These are phyloP conservation scores for Chironomus tentans DNA, from an alignment of 2,888 invertebrate genomes.

Conservation along the genomic window DNA sequence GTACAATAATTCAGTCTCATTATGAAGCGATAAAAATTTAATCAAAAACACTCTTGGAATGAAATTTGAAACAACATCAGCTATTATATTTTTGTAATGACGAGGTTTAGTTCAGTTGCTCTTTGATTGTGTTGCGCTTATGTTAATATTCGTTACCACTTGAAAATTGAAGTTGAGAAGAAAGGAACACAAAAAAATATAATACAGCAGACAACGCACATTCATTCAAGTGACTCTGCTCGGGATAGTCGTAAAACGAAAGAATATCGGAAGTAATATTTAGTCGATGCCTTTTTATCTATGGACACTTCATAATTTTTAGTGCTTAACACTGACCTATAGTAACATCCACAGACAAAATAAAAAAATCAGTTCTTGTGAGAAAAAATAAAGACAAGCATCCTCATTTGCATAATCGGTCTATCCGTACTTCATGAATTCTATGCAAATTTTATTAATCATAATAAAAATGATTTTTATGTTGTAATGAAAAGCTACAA, in stretches of 20 bases:
- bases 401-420: constrained; percentile 22
- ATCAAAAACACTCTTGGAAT: constrained; percentile 27
- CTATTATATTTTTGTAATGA: constrained; percentile 26
- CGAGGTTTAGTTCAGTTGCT: constrained; percentile 17
- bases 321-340: constrained; percentile 24
- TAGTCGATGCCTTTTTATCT: neutral
- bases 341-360: neutral
- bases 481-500: neutral
- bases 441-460: constrained; percentile 10
- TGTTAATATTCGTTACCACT: constrained; percentile 1
- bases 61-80: constrained; percentile 12
- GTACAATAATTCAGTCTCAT: constrained; percentile 25
- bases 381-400: constrained; percentile 22
- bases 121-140: constrained; percentile 18
- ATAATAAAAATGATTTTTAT: neutral
- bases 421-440: neutral
- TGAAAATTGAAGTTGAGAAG: neutral
- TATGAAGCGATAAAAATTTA: constrained; percentile 27
- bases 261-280: constrained; percentile 2
- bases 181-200: neutral
- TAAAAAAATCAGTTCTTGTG: neutral
- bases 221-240: constrained; percentile 2
- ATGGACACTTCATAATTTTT: constrained; percentile 17
- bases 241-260: constrained; percentile 14
- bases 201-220: neutral